phyloP scores from a whole-genome alignment of 2,113 vertebrate species.

The Pongo abelii region DNA sequence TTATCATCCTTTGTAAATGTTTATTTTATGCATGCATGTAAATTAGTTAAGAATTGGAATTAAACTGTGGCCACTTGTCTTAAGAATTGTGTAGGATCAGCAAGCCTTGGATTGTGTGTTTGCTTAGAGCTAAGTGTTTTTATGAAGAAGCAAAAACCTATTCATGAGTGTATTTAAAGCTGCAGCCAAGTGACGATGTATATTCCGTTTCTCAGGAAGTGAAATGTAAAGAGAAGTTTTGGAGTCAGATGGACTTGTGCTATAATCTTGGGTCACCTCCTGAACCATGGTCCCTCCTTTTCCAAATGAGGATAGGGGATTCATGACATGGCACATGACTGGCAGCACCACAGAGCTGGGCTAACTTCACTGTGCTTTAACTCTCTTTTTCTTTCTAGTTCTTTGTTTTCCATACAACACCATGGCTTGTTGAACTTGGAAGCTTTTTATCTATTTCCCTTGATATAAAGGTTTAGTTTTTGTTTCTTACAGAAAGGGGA shows the following conservation, averaged over 20 bases:
- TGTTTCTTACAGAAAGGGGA: constrained; percentile 67
- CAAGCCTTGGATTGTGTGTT: not conserved
- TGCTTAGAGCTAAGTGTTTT: not conserved
- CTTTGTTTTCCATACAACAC: not conserved
- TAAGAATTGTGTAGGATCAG: not conserved
- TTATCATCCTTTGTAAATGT: not conserved
- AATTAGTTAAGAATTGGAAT: not conserved
- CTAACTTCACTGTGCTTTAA: not conserved
- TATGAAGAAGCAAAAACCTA: not conserved
- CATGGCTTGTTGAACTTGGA: constrained; percentile 62
- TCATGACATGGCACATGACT: not conserved
- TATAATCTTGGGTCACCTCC: not conserved
- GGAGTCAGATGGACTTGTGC: not conserved
- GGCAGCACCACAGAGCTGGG: not conserved
- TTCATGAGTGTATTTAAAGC: not conserved
- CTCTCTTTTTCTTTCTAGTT: not conserved
- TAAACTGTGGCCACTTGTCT: not conserved
- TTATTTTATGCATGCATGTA: not conserved
- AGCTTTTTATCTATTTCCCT: constrained; percentile 56
- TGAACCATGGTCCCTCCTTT: not conserved
- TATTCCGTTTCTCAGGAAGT: not conserved
- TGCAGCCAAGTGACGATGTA: not conserved
- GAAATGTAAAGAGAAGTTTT: not conserved
- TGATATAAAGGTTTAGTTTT: constrained; percentile 64
- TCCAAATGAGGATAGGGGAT: not conserved